phyloP scores from a whole-genome alignment of 2,113 vertebrate genomes.

The Anarhynchus alexandrinus region DNA sequence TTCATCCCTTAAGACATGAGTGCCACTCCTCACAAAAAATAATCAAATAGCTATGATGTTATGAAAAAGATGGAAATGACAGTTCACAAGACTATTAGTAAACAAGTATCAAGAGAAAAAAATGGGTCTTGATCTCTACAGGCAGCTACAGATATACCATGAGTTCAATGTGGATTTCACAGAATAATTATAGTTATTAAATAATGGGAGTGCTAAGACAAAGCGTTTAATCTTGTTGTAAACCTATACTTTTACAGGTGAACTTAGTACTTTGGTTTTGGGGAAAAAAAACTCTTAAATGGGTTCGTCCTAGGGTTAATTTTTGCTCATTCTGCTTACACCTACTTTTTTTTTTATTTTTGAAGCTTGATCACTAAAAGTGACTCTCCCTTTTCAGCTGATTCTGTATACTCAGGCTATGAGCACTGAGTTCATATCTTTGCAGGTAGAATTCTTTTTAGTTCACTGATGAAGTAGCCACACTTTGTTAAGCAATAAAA shows the following conservation, averaged over 20 bases:
- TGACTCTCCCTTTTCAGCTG: not conserved
- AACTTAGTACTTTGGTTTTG: not conserved
- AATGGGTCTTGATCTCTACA: not conserved
- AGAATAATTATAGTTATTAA: constrained; percentile 12
- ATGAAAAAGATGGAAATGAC: constrained; percentile 32
- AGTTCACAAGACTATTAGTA: constrained; percentile 18
- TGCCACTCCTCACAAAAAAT: not conserved
- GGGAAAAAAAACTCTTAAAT: fast-evolving
- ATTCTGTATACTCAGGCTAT: not conserved
- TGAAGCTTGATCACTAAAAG: not conserved
- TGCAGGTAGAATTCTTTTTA: not conserved
- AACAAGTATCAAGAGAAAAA: constrained; percentile 28
- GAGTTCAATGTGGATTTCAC: not conserved
- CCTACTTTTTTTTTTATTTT: not conserved
- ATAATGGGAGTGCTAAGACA: not conserved
- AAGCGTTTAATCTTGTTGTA: not conserved
- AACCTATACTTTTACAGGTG: not conserved
- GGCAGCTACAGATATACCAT: not conserved
- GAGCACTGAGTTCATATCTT: not conserved
- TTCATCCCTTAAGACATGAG: not conserved
- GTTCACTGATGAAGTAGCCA: not conserved
- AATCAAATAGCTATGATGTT: constrained; percentile 12
- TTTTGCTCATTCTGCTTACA: not conserved
- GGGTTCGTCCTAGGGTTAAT: not conserved
- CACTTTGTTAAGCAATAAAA: not conserved